Base-by-base conservation (phyloP, 2,888 invertebrate species). In the Rotaria sp. region DNA sequence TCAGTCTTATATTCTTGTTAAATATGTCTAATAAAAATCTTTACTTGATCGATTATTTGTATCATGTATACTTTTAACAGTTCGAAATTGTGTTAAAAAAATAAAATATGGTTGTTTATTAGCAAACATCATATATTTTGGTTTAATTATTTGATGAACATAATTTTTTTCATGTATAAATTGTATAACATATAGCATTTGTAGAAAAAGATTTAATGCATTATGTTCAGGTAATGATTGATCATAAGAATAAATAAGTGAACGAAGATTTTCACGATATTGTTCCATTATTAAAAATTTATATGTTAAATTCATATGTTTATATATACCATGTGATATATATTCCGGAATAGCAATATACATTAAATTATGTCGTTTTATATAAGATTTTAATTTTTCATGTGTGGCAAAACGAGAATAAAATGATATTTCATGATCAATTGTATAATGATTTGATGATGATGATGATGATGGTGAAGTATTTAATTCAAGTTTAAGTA, bases 201-300 rank as follows among this genome's bases (percentile, higher is more conserved):
- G 80, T 45, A 80, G 10, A 45, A 80, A 80, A 13, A 80, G 26
- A 80, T 80, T 80, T n/a, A 80, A 45, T 26, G 80, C 80, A 80
- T 80, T 80, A 80, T 80, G 80, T 45, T 80, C 80, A 21, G 80
- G 80, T 80, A 80, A 80, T n/a, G 45, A 45, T 80, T 41, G 45
- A 80, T 80, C 80, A n/a, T 80, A 80, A 3, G 80, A 80, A 45
- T 80, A 45, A 45, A 80, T 80, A 15, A 80, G n/a, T n/a, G 80
- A 80, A 26, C 45, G 41, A n/a, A 80, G 45, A 80, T 80, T 80
- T 45, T 80, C 80, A 3, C 80, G 45, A n/a, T 80, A 80, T 80
- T 80, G 80, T n/a, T 80, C 80, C 80, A 80, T 80, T 24, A 80
- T 80, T 45, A 80, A 80, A n/a, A 80, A 80, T 80, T 80, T 80